A percentile compares a stretch with the other conserved stretches of the same genome.
phyloP scores from a whole-genome alignment of 2,888 invertebrate genomes.

The Sinohyriopsis cumingii region DNA sequence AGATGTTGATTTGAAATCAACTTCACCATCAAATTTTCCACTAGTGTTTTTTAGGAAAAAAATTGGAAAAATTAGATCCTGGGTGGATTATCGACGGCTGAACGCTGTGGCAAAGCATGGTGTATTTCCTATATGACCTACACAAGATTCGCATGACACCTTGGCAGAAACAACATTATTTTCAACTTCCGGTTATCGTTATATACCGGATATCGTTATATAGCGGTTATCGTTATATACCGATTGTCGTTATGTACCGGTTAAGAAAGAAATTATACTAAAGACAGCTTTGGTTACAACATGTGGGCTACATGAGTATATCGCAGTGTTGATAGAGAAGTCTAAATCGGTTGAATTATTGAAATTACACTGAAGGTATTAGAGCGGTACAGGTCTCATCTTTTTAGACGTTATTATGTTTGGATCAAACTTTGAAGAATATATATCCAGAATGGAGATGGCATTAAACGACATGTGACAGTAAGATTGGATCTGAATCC shows the following conservation, averaged over 20 bases:
- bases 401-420: slow-evolving; percentile 21
- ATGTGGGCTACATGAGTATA: slow-evolving; percentile 17
- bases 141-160: slow-evolving; percentile 14
- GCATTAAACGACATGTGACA: slow-evolving; percentile 7
- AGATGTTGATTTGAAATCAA: slow-evolving; percentile 13
- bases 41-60: slow-evolving; percentile 2
- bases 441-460: slow-evolving; percentile 11
- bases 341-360: slow-evolving; percentile 10
- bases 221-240: not conserved
- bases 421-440: slow-evolving; percentile 15
- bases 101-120: slow-evolving; percentile 16
- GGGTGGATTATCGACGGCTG: slow-evolving; percentile 23
- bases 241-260: slow-evolving; percentile 28
- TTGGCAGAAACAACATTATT: slow-evolving; percentile 19
- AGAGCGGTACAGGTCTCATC: slow-evolving; percentile 19
- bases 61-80: slow-evolving; percentile 17
- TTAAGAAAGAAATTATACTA: slow-evolving; percentile 20
- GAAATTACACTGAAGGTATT: slow-evolving; percentile 14
- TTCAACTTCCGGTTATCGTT: slow-evolving; percentile 23
- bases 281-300: slow-evolving; percentile 27
- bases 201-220: slow-evolving; percentile 20
- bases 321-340: slow-evolving; percentile 7
- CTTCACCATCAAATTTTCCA: slow-evolving; percentile 10
- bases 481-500: slow-evolving; percentile 13
- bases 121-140: slow-evolving; percentile 25